These are phyloP conservation scores for Rhagium mordax DNA, from an alignment of 2,888 invertebrate genomes.

Conservation along the genomic window DNA sequence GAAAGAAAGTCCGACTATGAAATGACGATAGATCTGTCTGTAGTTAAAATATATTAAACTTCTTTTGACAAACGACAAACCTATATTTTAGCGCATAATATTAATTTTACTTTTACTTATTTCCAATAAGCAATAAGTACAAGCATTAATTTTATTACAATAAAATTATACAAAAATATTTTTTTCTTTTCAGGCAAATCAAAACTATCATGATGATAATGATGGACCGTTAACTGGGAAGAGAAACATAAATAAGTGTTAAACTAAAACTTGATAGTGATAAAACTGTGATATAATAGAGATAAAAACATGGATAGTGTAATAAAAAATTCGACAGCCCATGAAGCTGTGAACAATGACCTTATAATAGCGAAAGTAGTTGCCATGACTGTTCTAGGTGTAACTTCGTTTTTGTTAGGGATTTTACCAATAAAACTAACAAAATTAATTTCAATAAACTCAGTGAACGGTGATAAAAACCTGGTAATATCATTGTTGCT, in stretches of 20 bases:
- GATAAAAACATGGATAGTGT: slow-evolving; percentile 42
- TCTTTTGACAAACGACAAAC: too few relatives aligned
- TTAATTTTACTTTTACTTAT: too few relatives aligned
- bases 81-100: too few relatives aligned
- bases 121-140: too few relatives aligned
- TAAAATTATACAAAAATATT: background rate
- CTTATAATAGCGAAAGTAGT: slow-evolving; percentile 74
- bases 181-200: background rate
- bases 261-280: slow-evolving; percentile 15
- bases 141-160: too few relatives aligned
- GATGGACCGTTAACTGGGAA: background rate
- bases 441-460: slow-evolving; percentile 64
- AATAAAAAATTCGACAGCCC: slow-evolving; percentile 39
- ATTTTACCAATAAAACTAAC: slow-evolving; percentile 71
- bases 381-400: slow-evolving; percentile 75
- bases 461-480: slow-evolving; percentile 68
- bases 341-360: slow-evolving; percentile 49
- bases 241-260: background rate
- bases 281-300: slow-evolving; percentile 37
- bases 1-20: too few relatives aligned
- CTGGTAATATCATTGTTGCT: slow-evolving; percentile 74
- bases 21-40: too few relatives aligned
- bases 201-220: background rate
- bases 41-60: too few relatives aligned
- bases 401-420: slow-evolving; percentile 75